Evolutionary conservation across 2,797 vertebrate species (phyloP), one percentile per base, ranked within the genome.

Genomic region (Dromococcyx pavoninus): DNA sequence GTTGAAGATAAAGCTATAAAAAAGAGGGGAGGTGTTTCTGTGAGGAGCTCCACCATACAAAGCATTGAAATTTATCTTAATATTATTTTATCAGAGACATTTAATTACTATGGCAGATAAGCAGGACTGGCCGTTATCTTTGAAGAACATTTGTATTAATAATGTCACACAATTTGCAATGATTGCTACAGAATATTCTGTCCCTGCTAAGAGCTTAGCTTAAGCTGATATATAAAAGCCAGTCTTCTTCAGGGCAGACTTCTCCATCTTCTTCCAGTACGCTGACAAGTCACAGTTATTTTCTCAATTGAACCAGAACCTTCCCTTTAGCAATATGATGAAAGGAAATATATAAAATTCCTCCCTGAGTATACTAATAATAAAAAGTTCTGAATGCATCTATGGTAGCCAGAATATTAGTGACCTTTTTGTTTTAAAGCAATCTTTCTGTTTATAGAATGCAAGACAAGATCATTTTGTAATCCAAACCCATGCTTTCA

Each of bases 71-170:
- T 96, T 95, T 96, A 95, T 96, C 92, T 94, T 88, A 73, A 65
- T 91, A 71, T 72, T 93, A 95, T 97, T 96, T 96, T 96, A 94
- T 96, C 92, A 81, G 39, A 92, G 78, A 89, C 73, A 96, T 96
- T 97, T 97, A 97, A 96, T 97, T 96, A 74, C 78, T 67, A 3
- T 91, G 85, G 75, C 71, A 96, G 93, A 97, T 96, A 89, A 97
- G 91, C 66, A 85, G 74, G 75, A 70, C 64, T 77, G 81, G 90
- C 44, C 71, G 80, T 88, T 96, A 91, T 95, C 85, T 96, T 93
- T 77, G 65, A 21, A 88, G 93, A 95, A 95, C 85, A 93, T 95
- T 97, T 96, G 44, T 91, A 74, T 91, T 92, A 94, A 90, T 95
- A 92, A 79, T 79, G 81, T 93, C 41, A 89, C 8, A 21, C 72